Conservation (phyloP, 2,113 vertebrate genomes). For the Tricholaema leucomelas region DNA sequence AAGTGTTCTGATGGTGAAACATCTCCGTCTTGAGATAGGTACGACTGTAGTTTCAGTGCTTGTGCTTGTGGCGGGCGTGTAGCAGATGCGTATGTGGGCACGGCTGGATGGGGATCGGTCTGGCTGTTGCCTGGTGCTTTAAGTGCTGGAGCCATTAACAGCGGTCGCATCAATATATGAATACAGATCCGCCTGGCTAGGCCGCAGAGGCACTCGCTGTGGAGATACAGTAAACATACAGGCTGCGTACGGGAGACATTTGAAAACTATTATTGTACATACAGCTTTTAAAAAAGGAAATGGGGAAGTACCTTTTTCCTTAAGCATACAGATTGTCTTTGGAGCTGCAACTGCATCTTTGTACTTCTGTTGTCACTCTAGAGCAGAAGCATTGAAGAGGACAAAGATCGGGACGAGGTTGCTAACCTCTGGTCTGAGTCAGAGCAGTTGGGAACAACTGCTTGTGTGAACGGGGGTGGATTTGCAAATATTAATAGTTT, state of each 20-base stretch:
- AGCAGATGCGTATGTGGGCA: neutral
- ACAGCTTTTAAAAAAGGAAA: neutral
- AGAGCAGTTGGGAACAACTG: neutral
- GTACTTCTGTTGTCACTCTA: neutral
- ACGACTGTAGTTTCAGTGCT: neutral
- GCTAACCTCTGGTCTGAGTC: neutral
- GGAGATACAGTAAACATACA: neutral
- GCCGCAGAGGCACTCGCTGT: neutral
- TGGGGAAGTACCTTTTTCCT: neutral
- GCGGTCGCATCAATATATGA: constrained; percentile 26
- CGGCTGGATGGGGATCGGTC: neutral
- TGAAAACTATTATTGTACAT: fast-evolving
- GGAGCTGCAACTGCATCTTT: neutral
- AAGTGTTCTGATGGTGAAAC: neutral
- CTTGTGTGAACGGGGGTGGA: neutral
- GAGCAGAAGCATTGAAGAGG: neutral
- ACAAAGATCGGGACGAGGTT: neutral
- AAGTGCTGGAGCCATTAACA: constrained; percentile 4
- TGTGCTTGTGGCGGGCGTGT: neutral
- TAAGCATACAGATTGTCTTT: neutral
- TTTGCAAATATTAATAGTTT: neutral
- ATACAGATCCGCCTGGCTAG: constrained; percentile 19
- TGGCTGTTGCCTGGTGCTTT: neutral
- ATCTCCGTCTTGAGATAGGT: neutral
- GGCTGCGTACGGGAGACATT: neutral